Base-by-base conservation (phyloP, 2,888 invertebrate genomes). In the Stenichneumon culpator region DNA sequence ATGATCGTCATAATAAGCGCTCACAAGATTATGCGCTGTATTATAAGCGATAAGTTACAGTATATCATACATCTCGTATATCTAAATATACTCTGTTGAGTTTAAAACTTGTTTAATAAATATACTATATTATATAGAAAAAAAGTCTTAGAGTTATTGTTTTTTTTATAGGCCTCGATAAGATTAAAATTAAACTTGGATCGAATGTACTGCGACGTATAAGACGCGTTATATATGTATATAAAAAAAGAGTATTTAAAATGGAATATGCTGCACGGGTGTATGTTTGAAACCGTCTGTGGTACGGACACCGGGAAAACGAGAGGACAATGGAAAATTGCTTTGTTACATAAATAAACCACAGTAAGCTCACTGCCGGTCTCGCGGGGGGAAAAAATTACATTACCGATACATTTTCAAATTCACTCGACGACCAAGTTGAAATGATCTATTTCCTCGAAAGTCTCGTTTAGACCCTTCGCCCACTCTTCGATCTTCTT, bases 381-480 rank as follows among this genome's bases (percentile, higher is more conserved):
- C 44, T 47, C 44, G 44, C 16, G 44, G 44, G 4, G 39, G 39
- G n/a, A 65, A 65, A 65, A 54, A 28, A 63, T 16, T 67, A 39
- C 36, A 19, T 19, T 3, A 39, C 16, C 54, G 16, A 11, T 63
- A 25, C 19, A 9, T 47, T 11, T 39, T 32, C 25, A 9, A n/a
- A 25, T 54, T 89, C 87, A 92, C 79, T 93, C 93, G 2, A 93
- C 90, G 1, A 92, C 70, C 22, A 93, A 88, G 79, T 92, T 91
- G 60, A 89, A 90, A 16, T 92, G 83, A 39, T 93, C 93, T 60
- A 93, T 91, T 86, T 93, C 93, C 16, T 89, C 88, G 73, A 93
- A 93, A 11, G 92, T 91, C 79, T 88, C 75, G 72, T 93, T 93
- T 9, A 92, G 86, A 75, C 82, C 86, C 57, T 93, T 81, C 1